Conservation (phyloP, 2,113 vertebrate genomes). For the Myodes glareolus region DNA sequence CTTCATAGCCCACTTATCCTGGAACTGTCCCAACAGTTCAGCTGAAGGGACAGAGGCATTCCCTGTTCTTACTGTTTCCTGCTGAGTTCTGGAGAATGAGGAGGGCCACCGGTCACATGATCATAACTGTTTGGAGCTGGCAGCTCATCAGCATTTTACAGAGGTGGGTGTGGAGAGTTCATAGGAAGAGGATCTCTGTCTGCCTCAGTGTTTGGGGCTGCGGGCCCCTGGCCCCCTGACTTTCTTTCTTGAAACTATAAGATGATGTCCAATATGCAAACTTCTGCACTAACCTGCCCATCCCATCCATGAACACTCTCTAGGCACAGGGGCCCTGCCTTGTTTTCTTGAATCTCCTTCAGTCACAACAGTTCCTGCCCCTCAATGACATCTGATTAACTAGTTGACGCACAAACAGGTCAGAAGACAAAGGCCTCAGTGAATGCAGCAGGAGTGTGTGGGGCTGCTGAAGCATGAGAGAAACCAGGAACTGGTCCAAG, state of each 20-base stretch:
- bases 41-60: neutral
- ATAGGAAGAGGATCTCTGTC: neutral
- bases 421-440: neutral
- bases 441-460: neutral
- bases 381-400: neutral
- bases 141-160: neutral
- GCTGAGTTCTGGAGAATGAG: neutral
- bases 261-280: neutral
- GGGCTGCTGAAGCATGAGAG: neutral
- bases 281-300: neutral
- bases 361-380: neutral
- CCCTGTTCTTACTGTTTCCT: neutral
- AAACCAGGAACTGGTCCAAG: neutral
- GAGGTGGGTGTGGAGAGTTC: neutral
- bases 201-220: too few relatives aligned
- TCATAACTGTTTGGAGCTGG: neutral
- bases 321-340: neutral
- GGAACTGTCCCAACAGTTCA: neutral
- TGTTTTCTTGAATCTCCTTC: neutral
- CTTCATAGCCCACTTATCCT: conserved; percentile 48
- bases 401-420: neutral
- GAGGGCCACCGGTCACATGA: neutral
- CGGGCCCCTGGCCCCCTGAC: too few relatives aligned
- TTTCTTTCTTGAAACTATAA: neutral
- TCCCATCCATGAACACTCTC: rapidly evolving